Evolutionary conservation across 2,113 vertebrate genomes (phyloP).

Genomic region (Otis tarda): DNA sequence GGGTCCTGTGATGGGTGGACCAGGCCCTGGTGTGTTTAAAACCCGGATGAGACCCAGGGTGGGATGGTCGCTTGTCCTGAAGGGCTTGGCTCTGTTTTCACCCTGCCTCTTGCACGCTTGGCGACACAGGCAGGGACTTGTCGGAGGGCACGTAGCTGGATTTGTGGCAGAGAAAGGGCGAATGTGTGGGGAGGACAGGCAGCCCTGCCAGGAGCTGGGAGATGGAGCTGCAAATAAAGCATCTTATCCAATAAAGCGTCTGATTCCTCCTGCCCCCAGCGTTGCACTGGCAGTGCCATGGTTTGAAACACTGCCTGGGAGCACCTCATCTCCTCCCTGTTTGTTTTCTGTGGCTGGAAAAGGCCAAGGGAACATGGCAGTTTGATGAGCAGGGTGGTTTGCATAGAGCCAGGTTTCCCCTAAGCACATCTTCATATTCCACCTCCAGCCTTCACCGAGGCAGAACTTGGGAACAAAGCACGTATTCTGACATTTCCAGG

Average conservation of each 20-base stretch:
- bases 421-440: background rate
- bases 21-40: background rate
- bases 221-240: background rate
- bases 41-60: rapidly evolving
- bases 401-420: background rate
- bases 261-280: background rate
- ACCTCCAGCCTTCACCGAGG: background rate
- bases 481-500: background rate
- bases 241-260: background rate
- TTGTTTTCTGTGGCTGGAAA: background rate
- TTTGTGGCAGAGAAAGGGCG: background rate
- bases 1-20: rapidly evolving
- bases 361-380: background rate
- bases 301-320: background rate
- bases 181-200: background rate
- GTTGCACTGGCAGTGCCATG: rapidly evolving
- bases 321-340: background rate
- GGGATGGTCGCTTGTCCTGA: background rate
- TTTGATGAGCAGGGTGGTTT: background rate
- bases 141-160: background rate
- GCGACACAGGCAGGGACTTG: background rate
- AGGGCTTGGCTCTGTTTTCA: background rate
- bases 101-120: background rate
- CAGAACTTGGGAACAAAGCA: conserved; percentile 25
- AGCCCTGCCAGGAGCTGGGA: background rate